phyloP scores from a whole-genome alignment of 2,888 invertebrate genomes.

The Phortica magna region DNA sequence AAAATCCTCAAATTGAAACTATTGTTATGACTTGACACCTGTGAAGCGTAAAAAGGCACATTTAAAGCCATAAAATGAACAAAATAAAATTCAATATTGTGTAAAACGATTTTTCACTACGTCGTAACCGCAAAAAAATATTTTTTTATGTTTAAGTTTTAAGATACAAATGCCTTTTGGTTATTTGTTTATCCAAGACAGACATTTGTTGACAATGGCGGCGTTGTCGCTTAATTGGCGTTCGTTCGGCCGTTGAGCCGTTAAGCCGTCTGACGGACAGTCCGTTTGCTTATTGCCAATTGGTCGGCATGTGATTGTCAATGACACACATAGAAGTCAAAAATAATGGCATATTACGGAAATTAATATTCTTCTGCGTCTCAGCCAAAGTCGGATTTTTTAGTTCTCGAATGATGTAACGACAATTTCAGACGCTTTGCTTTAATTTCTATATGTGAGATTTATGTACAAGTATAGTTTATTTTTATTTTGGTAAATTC shows the following conservation, averaged over 20 bases:
- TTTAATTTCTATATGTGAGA: too few species aligned
- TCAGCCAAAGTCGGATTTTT: background rate
- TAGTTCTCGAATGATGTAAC: background rate
- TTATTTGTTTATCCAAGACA: background rate
- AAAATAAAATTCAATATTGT: background rate
- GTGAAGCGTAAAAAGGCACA: background rate
- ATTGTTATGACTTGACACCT: background rate
- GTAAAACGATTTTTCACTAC: background rate
- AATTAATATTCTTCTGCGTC: background rate
- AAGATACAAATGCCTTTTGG: background rate
- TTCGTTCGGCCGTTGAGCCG: background rate
- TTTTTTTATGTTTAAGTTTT: background rate
- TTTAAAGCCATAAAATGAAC: too few species aligned
- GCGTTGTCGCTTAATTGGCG: conserved; percentile 1
- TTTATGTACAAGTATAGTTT: too few species aligned
- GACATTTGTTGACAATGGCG: background rate
- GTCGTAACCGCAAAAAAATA: background rate
- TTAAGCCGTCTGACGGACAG: background rate
- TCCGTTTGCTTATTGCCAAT: conserved; percentile 6
- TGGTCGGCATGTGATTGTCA: background rate
- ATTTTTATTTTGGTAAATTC: too few species aligned
- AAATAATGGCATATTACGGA: background rate
- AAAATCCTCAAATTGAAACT: conserved; percentile 12
- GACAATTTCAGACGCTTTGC: background rate
- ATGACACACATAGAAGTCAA: conserved; percentile 4